phyloP scores from a whole-genome alignment of 2,888 invertebrate species.

The Acronicta alni region DNA sequence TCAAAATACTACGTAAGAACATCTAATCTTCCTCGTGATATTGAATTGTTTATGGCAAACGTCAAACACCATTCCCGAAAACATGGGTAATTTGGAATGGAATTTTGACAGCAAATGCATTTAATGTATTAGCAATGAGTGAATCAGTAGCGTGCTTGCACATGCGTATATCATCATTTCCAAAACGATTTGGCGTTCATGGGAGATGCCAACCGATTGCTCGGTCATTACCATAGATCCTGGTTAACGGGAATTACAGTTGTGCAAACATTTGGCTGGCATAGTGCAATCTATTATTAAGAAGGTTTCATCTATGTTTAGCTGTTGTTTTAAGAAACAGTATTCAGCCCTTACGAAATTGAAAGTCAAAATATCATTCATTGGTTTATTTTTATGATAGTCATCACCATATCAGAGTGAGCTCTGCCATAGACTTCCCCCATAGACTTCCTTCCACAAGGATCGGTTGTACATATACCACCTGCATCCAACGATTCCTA shows the following conservation, averaged over 20 bases:
- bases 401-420: too few relatives aligned
- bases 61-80: constrained; percentile 46
- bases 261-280: constrained; percentile 29
- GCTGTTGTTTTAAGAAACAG: constrained; percentile 2
- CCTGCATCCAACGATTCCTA: too few relatives aligned
- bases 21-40: constrained; percentile 27
- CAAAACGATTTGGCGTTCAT: constrained; percentile 24
- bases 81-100: constrained; percentile 46
- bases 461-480: too few relatives aligned
- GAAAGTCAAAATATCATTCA: too few relatives aligned
- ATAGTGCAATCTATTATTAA: constrained; percentile 4
- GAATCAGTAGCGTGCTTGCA: constrained; percentile 32
- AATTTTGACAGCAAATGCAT: constrained; percentile 50
- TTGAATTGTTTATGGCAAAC: constrained; percentile 49
- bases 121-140: constrained; percentile 43
- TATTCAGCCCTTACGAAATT: too few relatives aligned
- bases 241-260: constrained; percentile 24
- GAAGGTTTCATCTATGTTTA: background rate
- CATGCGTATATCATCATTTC: background rate
- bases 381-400: too few relatives aligned
- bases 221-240: constrained; percentile 27
- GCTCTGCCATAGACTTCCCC: too few relatives aligned
- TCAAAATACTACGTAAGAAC: constrained; percentile 32
- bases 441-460: too few relatives aligned
- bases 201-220: constrained; percentile 25